Base-by-base conservation (phyloP, 2,888 invertebrate species). In the Drosophila tripunctata region DNA sequence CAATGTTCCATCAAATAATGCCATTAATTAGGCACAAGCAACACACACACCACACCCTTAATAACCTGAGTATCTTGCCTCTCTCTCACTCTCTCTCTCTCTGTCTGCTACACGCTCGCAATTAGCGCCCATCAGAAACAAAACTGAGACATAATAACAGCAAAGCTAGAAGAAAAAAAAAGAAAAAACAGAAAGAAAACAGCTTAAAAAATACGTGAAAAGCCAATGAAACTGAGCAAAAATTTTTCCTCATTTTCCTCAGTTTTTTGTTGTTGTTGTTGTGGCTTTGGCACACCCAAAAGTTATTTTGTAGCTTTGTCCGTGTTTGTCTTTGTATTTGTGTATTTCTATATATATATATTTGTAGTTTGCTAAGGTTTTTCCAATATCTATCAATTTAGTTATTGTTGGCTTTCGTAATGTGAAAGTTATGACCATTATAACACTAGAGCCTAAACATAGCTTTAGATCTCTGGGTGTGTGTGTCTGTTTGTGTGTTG, bases 51-150 rank as follows among this genome's bases (percentile, higher is more conserved):
- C 72, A 72, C 72, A 65, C 72, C 72, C 69, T 68, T 68, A 74
- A 68, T 60, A 69, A 40, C 43, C 55, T 48, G 4, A 35, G 8
- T 51, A 10, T 36, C 10, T 27, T 19, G 15, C 7, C 17, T 44
- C 41, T 15, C 21, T 44, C 22, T 44, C 33, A 43, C 57, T 55
- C 50, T 27, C 45, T 35, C 45, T 22, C 7, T 22, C 35, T 27
- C 51, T 57, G n/a, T 45, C 36, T 17, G n/a, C 24, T 33, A 57
- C 63, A 31, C 52, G 45, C 44, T 66, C 66, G 83, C 87, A 82
- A 82, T 82, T 86, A 82, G 81, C 63, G 67, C 36, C 76, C 75
- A 83, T 80, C 84, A 83, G 63, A 58, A 67, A 73, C 75, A 78
- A 72, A 85, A 79, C 74, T 74, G 66, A 85, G 80, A 80, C 83